These are phyloP conservation scores for Panthera uncia DNA, from an alignment of 2,113 vertebrate species.

Conservation along the genomic window DNA sequence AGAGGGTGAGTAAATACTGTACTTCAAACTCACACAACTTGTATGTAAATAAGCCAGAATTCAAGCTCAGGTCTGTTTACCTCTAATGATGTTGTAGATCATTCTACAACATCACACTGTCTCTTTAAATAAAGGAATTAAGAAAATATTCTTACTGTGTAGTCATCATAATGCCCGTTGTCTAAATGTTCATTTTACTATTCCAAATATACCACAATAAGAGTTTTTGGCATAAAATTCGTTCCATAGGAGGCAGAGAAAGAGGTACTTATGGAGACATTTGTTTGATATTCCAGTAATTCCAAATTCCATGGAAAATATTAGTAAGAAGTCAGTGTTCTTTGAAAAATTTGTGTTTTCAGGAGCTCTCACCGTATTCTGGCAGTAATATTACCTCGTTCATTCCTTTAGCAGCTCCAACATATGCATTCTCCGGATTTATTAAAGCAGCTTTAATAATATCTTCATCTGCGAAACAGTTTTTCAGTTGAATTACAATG, in stretches of 20 bases:
- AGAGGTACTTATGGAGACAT: conserved; percentile 6
- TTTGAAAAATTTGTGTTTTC: conserved; percentile 36
- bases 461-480: not conserved
- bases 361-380: conserved; percentile 2
- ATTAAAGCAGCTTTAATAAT: conserved; percentile 16
- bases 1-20: not conserved
- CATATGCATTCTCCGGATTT: not conserved
- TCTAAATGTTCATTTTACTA: conserved; percentile 46
- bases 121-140: conserved; percentile 38
- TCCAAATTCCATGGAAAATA: not conserved
- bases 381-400: not conserved
- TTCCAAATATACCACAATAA: conserved; percentile 14
- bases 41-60: not conserved
- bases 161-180: not conserved
- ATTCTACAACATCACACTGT: conserved; percentile 13
- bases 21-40: not conserved
- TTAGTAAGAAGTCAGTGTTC: not conserved
- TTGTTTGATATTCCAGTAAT: conserved; percentile 42
- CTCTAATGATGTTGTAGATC: too few species aligned
- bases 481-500: conserved; percentile 47
- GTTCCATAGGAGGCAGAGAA: conserved; percentile 12
- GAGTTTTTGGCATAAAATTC: conserved; percentile 13
- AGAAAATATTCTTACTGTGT: not conserved
- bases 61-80: not conserved
- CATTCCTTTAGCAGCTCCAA: not conserved